These are phyloP conservation scores for Ectropis crepuscularia DNA, from an alignment of 2,888 invertebrate genomes.

Conservation along the genomic window DNA sequence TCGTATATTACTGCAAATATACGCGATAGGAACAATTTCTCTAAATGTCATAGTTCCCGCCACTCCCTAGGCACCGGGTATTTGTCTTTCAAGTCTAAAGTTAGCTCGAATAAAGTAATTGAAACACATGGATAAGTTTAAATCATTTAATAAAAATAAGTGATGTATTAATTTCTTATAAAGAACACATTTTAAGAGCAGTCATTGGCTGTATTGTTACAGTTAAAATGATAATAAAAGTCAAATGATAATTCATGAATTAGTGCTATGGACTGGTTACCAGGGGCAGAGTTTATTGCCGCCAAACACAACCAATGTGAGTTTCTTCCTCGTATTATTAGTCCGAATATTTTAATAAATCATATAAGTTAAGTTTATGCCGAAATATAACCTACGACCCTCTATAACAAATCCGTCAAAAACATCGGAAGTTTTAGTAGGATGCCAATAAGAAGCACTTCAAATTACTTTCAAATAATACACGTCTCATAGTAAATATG, in stretches of 20 bases:
- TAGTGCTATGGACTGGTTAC: constrained; percentile 25
- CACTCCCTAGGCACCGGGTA: neutral
- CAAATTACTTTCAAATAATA: constrained; percentile 51
- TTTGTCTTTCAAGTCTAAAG: constrained; percentile 6
- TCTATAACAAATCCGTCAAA: constrained; percentile 56
- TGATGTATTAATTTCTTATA: constrained; percentile 79
- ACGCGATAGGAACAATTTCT: constrained; percentile 22
- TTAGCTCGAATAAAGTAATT: constrained; percentile 13
- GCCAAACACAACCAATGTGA: constrained; percentile 52
- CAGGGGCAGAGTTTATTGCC: constrained; percentile 43
- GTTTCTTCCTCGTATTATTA: constrained; percentile 27
- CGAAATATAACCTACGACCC: constrained; percentile 49
- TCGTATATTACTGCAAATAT: constrained; percentile 46
- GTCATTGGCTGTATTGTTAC: constrained; percentile 66
- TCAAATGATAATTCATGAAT: constrained; percentile 38
- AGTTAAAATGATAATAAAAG: constrained; percentile 46
- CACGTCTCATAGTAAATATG: constrained; percentile 54
- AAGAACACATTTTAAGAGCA: constrained; percentile 81
- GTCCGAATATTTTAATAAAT: constrained; percentile 42
- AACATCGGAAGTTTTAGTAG: constrained; percentile 60
- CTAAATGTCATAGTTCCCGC: constrained; percentile 12
- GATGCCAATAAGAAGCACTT: constrained; percentile 61
- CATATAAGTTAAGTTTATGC: constrained; percentile 30
- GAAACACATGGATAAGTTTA: constrained; percentile 56
- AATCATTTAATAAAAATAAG: constrained; percentile 84